Percentiles rank a stretch among this genome's conserved stretches.
These are phyloP conservation scores for Andrena marginata DNA, from an alignment of 2,888 invertebrate species.

Conservation along the genomic window DNA sequence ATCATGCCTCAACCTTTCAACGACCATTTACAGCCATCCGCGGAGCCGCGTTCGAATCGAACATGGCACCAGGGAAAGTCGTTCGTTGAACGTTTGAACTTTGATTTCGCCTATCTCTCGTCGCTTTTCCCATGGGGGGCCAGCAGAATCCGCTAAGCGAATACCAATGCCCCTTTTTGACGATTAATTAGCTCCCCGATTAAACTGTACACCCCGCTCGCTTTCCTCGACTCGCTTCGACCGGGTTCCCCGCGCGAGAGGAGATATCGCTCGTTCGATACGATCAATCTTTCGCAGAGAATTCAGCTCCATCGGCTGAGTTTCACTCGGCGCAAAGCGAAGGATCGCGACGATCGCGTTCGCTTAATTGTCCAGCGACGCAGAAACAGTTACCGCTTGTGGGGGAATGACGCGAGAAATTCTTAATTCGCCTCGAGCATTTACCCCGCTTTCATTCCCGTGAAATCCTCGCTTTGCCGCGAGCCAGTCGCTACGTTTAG, in stretches of 20 bases:
- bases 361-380: slow-evolving; percentile 11
- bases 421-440: slow-evolving; percentile 21
- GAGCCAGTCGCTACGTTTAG: not conserved
- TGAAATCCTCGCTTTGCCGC: slow-evolving; percentile 2
- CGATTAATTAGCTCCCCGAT: not conserved
- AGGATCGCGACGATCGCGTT: not conserved
- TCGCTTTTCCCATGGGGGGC: not conserved
- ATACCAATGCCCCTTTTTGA: slow-evolving; percentile 18
- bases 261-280: slow-evolving; percentile 8
- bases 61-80: slow-evolving; percentile 33
- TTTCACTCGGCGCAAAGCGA: slow-evolving; percentile 3
- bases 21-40: not conserved
- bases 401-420: not conserved
- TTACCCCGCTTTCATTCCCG: slow-evolving; percentile 21
- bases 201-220: too few relatives aligned
- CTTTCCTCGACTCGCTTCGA: not conserved
- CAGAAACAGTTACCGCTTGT: too few relatives aligned
- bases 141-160: not conserved
- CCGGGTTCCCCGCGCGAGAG: not conserved
- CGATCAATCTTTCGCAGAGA: slow-evolving; percentile 2
- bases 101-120: slow-evolving; percentile 27
- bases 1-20: not conserved
- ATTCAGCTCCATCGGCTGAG: not conserved
- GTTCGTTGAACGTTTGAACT: slow-evolving; percentile 45
- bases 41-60: not conserved